phyloP scores from a whole-genome alignment of 2,113 vertebrate genomes.

The Pristiophorus japonicus region DNA sequence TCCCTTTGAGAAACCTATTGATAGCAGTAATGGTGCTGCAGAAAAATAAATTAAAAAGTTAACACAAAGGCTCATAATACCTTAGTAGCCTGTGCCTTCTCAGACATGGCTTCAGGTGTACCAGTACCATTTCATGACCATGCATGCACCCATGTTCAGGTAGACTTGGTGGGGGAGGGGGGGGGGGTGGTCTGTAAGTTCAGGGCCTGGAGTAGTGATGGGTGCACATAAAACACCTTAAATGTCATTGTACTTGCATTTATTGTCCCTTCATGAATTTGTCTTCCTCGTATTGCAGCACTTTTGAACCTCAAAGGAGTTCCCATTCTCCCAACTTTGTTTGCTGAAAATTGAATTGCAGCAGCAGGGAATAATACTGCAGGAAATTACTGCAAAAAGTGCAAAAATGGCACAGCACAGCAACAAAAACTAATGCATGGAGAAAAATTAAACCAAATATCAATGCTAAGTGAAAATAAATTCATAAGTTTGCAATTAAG shows the following conservation, averaged over 20 bases:
- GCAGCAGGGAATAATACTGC: neutral
- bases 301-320: neutral
- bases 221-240: neutral
- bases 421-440: neutral
- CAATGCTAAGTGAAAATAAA: neutral
- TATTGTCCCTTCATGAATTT: neutral
- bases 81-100: too few species aligned
- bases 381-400: neutral
- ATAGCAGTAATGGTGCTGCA: too few species aligned
- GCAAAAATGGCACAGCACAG: neutral
- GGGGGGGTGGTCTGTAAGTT: neutral
- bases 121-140: too few species aligned
- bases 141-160: neutral
- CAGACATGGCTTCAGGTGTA: too few species aligned
- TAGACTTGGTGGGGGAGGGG: neutral
- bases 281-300: neutral
- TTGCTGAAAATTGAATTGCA: neutral
- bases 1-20: too few species aligned
- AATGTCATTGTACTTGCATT: neutral
- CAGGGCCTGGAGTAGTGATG: neutral
- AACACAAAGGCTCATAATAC: too few species aligned
- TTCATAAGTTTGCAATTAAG: neutral
- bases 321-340: neutral
- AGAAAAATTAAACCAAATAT: neutral
- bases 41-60: too few species aligned